These are phyloP conservation scores for Amphiura filiformis DNA, from an alignment of 35 echinoderm and acorn worm genomes.

Conservation along the genomic window DNA sequence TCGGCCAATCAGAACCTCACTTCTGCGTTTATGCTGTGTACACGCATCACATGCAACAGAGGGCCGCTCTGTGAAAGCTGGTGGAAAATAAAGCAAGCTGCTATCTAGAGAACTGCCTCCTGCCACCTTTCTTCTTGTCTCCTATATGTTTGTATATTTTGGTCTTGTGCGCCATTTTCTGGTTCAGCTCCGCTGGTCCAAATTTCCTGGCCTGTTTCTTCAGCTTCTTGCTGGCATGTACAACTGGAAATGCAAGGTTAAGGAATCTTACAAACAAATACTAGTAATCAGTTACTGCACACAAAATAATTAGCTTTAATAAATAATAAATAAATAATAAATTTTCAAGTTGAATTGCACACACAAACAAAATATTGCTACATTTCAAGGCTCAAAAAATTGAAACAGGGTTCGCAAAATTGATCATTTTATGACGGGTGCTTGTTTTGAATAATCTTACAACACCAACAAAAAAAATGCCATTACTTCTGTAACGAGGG, in stretches of 20 bases:
- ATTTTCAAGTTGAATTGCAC: background rate
- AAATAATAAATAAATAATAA: background rate
- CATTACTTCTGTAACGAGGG: too few relatives aligned
- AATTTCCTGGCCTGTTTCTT: slow-evolving; percentile 59
- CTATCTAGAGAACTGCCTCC: slow-evolving; percentile 69
- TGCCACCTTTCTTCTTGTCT: slow-evolving; percentile 21
- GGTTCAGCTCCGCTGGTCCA: slow-evolving; percentile 51
- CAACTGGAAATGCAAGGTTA: slow-evolving; percentile 62
- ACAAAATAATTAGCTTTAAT: background rate
- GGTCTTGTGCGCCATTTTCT: slow-evolving; percentile 86
- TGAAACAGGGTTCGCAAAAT: background rate
- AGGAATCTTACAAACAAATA: slow-evolving; percentile 35
- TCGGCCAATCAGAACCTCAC: too few relatives aligned
- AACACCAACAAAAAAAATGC: too few relatives aligned
- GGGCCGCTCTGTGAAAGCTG: too few relatives aligned
- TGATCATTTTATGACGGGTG: too few relatives aligned
- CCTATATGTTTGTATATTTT: slow-evolving; percentile 89
- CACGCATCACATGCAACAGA: too few relatives aligned
- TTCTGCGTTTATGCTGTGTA: too few relatives aligned
- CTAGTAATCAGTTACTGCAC: background rate
- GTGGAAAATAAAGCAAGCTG: too few relatives aligned
- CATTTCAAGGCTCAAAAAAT: too few relatives aligned
- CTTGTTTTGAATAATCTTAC: too few relatives aligned
- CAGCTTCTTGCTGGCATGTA: slow-evolving; percentile 59
- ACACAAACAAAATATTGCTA: background rate